Evolutionary conservation across 2,113 vertebrate species (phyloP).

Genomic region (Cebus imitator): DNA sequence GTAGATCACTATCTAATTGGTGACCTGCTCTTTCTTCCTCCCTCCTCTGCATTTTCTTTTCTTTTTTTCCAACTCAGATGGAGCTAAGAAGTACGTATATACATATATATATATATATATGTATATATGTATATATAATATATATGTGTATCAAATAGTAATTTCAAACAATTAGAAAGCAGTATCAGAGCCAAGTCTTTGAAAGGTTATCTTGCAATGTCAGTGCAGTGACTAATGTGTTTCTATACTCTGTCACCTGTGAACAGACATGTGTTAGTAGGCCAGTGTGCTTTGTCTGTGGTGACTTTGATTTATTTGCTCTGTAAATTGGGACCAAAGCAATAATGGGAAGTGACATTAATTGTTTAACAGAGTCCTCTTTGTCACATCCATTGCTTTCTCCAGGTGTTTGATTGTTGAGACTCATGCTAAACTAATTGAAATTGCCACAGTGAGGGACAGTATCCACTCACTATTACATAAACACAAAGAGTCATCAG

Average conservation of each 20-base stretch:
- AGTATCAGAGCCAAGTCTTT: constrained; percentile 66
- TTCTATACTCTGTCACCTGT: constrained; percentile 85
- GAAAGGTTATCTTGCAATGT: constrained; percentile 82
- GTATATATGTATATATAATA: too few relatives aligned
- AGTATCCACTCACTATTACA: constrained; percentile 79
- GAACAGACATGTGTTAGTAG: constrained; percentile 87
- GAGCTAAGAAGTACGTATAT: constrained; percentile 42
- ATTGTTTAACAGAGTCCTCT: constrained; percentile 91
- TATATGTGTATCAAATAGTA: constrained; percentile 50
- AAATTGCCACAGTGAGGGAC: constrained; percentile 87
- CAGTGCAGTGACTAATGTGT: constrained; percentile 80
- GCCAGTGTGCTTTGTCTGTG: constrained; percentile 82
- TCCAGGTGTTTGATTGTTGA: constrained; percentile 86
- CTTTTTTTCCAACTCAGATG: constrained; percentile 10
- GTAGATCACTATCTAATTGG: constrained; percentile 26
- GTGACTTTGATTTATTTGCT: constrained; percentile 96
- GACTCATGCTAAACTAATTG: constrained; percentile 86
- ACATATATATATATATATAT: too few relatives aligned
- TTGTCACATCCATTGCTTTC: constrained; percentile 89
- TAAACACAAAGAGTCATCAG: constrained; percentile 69
- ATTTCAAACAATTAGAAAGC: constrained; percentile 77
- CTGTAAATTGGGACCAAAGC: constrained; percentile 92
- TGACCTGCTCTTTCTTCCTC: neutral
- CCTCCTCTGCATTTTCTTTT: neutral
- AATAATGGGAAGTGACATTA: constrained; percentile 94